Evolutionary conservation across 2,888 invertebrate species (phyloP).

Genomic region (Agriopis leucophaearia): DNA sequence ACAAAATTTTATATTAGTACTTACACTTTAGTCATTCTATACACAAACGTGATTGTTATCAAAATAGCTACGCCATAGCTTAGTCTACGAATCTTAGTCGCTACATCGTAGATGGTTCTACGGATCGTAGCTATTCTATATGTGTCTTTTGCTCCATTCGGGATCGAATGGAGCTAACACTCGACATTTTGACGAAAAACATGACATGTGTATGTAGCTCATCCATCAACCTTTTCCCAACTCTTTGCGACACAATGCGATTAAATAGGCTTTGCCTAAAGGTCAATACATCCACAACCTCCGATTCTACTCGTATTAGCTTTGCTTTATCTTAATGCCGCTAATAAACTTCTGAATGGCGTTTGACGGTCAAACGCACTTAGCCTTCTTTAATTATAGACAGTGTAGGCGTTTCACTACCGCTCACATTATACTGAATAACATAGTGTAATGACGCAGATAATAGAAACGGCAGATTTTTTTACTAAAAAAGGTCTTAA

Average conservation of each 20-base stretch:
- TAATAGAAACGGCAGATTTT: no score
- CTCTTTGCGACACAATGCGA: constrained; percentile 40
- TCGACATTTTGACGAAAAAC: no score
- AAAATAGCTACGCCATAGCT: not conserved
- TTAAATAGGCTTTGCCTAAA: constrained; percentile 49
- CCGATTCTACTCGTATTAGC: constrained; percentile 46
- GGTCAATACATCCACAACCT: constrained; percentile 48
- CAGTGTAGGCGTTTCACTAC: no score
- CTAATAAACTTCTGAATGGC: constrained; percentile 39
- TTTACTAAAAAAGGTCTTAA: no score
- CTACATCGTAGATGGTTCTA: constrained; percentile 1
- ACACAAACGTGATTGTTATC: no score
- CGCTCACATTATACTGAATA: no score
- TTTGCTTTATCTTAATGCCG: constrained; percentile 50
- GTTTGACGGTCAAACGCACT: constrained; percentile 13
- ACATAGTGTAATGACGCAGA: no score
- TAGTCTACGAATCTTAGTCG: not conserved
- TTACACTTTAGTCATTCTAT: no score
- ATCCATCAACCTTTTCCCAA: constrained; percentile 18
- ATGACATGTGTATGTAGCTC: not conserved
- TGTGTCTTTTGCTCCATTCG: no score
- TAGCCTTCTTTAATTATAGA: not conserved
- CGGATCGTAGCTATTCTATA: not conserved
- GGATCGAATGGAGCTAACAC: no score
- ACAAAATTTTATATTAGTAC: not conserved